Percentiles rank a stretch among this genome's conserved stretches.
phyloP scores from a whole-genome alignment of 2,888 invertebrate genomes.

The Carpatolechia fugitivella region DNA sequence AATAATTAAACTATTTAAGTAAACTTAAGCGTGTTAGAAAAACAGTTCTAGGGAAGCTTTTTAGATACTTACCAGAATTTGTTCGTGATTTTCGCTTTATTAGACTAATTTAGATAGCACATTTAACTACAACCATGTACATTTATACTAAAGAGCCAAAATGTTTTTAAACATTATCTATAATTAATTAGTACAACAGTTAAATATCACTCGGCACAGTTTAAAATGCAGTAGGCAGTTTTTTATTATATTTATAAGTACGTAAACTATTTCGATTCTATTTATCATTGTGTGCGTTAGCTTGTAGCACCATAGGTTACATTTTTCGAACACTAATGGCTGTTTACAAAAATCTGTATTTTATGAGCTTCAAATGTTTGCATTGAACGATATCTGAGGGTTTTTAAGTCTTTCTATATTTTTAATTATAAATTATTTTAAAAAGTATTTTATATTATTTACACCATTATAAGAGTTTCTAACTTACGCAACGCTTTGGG shows the following conservation, averaged over 20 bases:
- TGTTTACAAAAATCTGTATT: not conserved
- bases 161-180: not conserved
- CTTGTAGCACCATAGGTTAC: slow-evolving; percentile 2
- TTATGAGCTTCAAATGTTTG: not conserved
- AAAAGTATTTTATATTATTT: no score
- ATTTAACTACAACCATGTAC: no score
- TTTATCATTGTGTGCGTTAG: not conserved
- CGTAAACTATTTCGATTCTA: not conserved
- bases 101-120: no score
- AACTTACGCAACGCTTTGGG: not conserved
- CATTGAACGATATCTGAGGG: no score
- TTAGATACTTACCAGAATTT: no score
- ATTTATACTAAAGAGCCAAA: not conserved
- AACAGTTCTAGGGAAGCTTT: no score
- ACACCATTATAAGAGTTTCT: no score
- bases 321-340: slow-evolving; percentile 5
- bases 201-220: not conserved
- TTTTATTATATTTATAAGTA: not conserved
- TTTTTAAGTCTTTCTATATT: no score
- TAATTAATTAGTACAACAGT: not conserved
- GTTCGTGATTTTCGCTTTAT: no score
- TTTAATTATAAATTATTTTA: not conserved
- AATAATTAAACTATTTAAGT: no score
- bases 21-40: no score
- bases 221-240: slow-evolving; percentile 24